A percentile compares a stretch with the other conserved stretches of the same genome.
Conservation (phyloP, 2,113 vertebrate genomes). For the Macrotis lagotis region DNA sequence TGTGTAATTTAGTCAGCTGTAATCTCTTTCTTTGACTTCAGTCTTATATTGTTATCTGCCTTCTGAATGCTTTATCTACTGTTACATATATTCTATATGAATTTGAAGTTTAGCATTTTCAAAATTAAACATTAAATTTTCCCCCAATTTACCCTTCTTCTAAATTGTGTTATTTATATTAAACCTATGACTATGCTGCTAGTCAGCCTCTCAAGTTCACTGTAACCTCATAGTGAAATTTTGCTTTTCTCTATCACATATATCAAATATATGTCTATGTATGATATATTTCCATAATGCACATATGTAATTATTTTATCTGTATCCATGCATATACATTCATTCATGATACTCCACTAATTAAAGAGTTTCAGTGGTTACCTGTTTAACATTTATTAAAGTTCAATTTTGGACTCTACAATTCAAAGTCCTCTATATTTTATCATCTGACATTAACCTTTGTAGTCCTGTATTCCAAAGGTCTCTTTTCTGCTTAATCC, state of each 20-base stretch:
- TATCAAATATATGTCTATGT: no score
- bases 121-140: neutral
- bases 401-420: neutral
- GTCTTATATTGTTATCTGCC: neutral
- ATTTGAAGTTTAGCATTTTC: neutral
- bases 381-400: neutral
- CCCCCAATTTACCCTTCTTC: neutral
- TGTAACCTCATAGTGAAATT: neutral
- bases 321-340: neutral
- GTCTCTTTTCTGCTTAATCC: neutral
- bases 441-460: neutral
- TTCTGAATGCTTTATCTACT: neutral
- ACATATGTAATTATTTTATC: neutral
- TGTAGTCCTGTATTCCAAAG: neutral
- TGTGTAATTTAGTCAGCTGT: neutral
- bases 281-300: neutral
- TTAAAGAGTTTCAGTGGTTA: neutral
- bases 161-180: neutral
- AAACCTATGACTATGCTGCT: neutral
- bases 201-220: neutral
- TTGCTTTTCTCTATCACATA: neutral
- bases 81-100: neutral
- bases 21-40: neutral
- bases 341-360: neutral
- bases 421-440: neutral